phyloP scores from a whole-genome alignment of 1,140 invertebrate species.

The Aethina tumida region DNA sequence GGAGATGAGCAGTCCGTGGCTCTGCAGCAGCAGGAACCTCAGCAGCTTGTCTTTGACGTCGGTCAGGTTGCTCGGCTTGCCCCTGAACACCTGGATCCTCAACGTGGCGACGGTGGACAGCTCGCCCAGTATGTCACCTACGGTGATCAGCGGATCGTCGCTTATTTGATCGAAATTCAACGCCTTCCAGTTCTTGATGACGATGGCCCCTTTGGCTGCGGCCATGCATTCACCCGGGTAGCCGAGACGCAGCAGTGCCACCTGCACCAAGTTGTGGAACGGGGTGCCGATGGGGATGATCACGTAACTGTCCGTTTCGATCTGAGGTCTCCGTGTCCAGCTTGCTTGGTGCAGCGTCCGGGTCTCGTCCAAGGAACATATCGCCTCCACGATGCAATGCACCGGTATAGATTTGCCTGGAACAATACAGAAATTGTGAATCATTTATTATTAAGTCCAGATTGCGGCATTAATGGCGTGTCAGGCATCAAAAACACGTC shows the following conservation, averaged over 20 bases:
- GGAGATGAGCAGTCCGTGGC: constrained; percentile 71
- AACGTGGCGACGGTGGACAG: constrained; percentile 83
- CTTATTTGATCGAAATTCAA: constrained; percentile 82
- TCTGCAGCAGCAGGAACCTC: constrained; percentile 76
- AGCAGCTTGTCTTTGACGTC: constrained; percentile 92
- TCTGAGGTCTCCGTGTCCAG: constrained; percentile 52
- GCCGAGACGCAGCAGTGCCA: constrained; percentile 66
- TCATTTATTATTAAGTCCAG: too few relatives aligned
- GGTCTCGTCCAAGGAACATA: constrained; percentile 58
- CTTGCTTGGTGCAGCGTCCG: constrained; percentile 37
- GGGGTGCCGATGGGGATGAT: constrained; percentile 83
- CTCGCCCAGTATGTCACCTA: constrained; percentile 87
- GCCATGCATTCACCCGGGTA: constrained; percentile 65
- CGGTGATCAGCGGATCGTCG: constrained; percentile 72
- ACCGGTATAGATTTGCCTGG: constrained; percentile 84
- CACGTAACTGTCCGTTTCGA: constrained; percentile 86
- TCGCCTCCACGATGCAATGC: constrained; percentile 81
- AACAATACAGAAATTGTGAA: constrained; percentile 34
- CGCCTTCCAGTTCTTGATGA: constrained; percentile 91
- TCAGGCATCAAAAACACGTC: too few relatives aligned
- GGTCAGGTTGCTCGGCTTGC: constrained; percentile 61
- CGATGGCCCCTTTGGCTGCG: constrained; percentile 74
- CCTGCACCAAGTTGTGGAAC: constrained; percentile 72
- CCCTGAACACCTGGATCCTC: constrained; percentile 76
- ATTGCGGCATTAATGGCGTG: too few relatives aligned